phyloP scores from a whole-genome alignment of 2,797 vertebrate species.

The Artibeus jamaicensis region DNA sequence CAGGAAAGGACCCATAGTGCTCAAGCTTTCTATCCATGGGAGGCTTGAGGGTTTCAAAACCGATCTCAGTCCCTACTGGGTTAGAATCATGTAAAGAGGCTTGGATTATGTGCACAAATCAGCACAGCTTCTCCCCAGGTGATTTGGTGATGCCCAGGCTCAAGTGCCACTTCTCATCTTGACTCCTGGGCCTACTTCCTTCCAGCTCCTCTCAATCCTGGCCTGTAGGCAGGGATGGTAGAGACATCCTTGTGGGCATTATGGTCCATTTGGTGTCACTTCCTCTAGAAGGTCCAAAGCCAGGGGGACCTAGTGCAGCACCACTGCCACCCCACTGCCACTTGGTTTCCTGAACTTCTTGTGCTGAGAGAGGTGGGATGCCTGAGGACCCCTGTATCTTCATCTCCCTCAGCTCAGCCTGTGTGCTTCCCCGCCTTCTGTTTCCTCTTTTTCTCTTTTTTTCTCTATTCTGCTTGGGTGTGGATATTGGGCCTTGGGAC shows the following conservation, averaged over 20 bases:
- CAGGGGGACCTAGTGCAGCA: background rate
- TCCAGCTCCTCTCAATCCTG: conserved; percentile 95
- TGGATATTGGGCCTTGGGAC: conserved; percentile 92
- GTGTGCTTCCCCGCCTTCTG: conserved; percentile 90
- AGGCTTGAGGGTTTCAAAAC: conserved; percentile 95
- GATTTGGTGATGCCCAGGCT: conserved; percentile 96
- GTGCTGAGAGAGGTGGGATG: conserved; percentile 77
- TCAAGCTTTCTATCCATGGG: conserved; percentile 93
- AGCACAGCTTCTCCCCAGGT: conserved; percentile 94
- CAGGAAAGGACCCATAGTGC: conserved; percentile 92
- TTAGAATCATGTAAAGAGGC: conserved; percentile 93
- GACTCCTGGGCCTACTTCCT: conserved; percentile 91
- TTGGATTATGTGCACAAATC: conserved; percentile 95
- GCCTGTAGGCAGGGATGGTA: conserved; percentile 77
- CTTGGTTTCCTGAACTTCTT: conserved; percentile 85
- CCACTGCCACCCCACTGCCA: conserved; percentile 66
- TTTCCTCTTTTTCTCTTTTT: conserved; percentile 94
- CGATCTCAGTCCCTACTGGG: conserved; percentile 95
- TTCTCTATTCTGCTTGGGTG: conserved; percentile 92
- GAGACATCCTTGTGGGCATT: conserved; percentile 80
- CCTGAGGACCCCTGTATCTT: conserved; percentile 81
- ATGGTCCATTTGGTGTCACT: conserved; percentile 81
- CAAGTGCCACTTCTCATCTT: conserved; percentile 94
- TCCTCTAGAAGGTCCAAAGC: conserved; percentile 64
- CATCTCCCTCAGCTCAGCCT: conserved; percentile 73